Base-by-base conservation (phyloP, 2,797 vertebrate genomes). In the Pelobates cultripes region DNA sequence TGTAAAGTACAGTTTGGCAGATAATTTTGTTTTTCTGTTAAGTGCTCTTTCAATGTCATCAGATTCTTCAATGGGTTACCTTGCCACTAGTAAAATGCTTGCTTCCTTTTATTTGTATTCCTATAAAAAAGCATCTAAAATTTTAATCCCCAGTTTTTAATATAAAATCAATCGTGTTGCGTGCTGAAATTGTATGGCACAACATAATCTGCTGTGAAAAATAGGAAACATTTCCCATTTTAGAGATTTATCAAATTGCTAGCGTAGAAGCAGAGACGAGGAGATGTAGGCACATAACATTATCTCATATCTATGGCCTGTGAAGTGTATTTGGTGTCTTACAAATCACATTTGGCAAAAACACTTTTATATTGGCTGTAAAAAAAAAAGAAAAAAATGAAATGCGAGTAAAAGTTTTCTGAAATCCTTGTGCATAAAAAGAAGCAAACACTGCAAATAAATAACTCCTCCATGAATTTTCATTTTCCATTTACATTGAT, bases 301-400 rank as follows among this genome's bases (percentile, higher is more conserved):
- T 61, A 79, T 51, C 55, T 72, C 28, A 72, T 63, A 51, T 64
- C 53, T 61, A 70, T 45, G 42, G 28, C 61, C 70, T 79, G 69
- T 55, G 55, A 78, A 78, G 67, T 43, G 9, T 42, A 5, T 45
- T 77, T 69, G 44, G 41, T 77, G 63, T 68, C 63, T 77, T 69
- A 63, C 55, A 71, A 63, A 72, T 63, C 69, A 44, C 57, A 79
- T 72, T 71, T 79, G 47, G 55, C 68, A 79, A 63, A 72, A 79
- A 71, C 57, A 45, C 44, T 53, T 79, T 79, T 63, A 63, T 63
- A 72, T 28, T 8, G 45, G 67, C 42, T 45, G 41, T 78, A 78
- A 78, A 78, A 71, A 61, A 7, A 45, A 57, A 12, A 41, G 7
- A 47, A 47, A 47, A 45, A 57, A 57, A 41, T 13, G 47, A 70